These are phyloP conservation scores for Neodiprion fabricii DNA, from an alignment of 1,140 invertebrate genomes.

Conservation along the genomic window DNA sequence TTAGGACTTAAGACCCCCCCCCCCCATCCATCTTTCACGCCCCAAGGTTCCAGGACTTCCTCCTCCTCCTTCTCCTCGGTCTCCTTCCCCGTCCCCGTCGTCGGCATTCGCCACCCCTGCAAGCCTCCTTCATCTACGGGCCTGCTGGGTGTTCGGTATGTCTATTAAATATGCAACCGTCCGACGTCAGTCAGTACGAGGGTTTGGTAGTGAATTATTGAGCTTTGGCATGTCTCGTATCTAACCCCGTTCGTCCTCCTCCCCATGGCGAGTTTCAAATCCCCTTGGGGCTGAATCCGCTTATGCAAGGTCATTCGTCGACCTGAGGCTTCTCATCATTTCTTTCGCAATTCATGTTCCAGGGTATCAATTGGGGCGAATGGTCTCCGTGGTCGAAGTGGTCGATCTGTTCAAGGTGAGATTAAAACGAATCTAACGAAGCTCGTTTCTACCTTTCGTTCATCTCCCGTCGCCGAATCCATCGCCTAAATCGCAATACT, in stretches of 20 bases:
- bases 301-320: too few relatives aligned
- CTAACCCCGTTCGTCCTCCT: too few relatives aligned
- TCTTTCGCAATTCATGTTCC: conserved; percentile 36
- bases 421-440: not conserved
- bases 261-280: not conserved
- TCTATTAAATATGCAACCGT: conserved; percentile 10
- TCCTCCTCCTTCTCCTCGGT: not conserved
- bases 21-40: conserved; percentile 24
- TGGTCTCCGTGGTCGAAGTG: conserved; percentile 72
- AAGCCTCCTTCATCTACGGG: too few relatives aligned
- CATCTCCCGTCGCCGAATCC: conserved; percentile 17
- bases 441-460: not conserved
- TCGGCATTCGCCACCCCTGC: too few relatives aligned
- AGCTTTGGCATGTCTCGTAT: not conserved
- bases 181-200: conserved; percentile 6
- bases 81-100: conserved; percentile 11
- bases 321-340: conserved; percentile 21
- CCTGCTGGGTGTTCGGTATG: too few relatives aligned
- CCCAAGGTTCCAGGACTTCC: not conserved
- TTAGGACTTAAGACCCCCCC: conserved; percentile 20
- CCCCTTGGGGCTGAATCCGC: not conserved
- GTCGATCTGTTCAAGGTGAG: conserved; percentile 66
- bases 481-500: conserved; percentile 18
- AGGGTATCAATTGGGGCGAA: conserved; percentile 54
- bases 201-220: conserved; percentile 5